Base-by-base conservation (phyloP, 2,888 invertebrate species). In the Druceiella hillmani region DNA sequence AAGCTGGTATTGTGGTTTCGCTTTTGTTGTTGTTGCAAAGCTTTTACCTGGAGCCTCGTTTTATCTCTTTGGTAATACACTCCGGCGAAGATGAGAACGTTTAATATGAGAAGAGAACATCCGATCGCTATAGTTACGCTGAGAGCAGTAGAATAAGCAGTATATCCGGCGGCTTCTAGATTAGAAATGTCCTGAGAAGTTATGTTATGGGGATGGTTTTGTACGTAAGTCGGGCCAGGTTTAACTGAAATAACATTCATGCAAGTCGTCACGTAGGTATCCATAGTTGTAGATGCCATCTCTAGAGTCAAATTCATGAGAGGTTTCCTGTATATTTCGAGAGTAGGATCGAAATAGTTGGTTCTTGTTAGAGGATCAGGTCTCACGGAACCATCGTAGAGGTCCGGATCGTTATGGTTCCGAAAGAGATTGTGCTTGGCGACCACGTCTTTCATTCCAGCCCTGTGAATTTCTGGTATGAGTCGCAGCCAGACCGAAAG, bases 401-500 rank as follows among this genome's bases (percentile, higher is more conserved):
- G 73, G 52, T 85, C 84, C 41, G 85, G 83, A 61, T 92, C 90
- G 57, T 89, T 86, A 69, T 91, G 88, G 73, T 90, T 86, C 43
- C 87, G 78, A 62, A 94, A 89, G 55, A 92, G 79, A 74, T 93
- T 93, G 70, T 92, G 90, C 52, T 85, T 77, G 17, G 87, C 84
- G 49, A 87, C 86, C 40, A 87, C 88, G 66, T 89, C 89, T 59
- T 88, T 88, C 87, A 89, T 89, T 34, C 89, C 89, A 1, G 87
- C 84, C 30, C 88, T 75, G 63, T 89, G 89, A 22, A 90, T 77
- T 65, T 94, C 93, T 4, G 95, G 95, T 52, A 97, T 89, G 36
- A 95, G 75, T 40, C 94, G 83, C 36, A 94, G 66, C 95, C 95
- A 97, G 48, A 95, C 89, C 42, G 94, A 93, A 47, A 95, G 76